Percentiles rank a stretch among this genome's conserved stretches.
These are phyloP conservation scores for Halictus quadricinctus DNA, from an alignment of 2,888 invertebrate species.

Conservation along the genomic window DNA sequence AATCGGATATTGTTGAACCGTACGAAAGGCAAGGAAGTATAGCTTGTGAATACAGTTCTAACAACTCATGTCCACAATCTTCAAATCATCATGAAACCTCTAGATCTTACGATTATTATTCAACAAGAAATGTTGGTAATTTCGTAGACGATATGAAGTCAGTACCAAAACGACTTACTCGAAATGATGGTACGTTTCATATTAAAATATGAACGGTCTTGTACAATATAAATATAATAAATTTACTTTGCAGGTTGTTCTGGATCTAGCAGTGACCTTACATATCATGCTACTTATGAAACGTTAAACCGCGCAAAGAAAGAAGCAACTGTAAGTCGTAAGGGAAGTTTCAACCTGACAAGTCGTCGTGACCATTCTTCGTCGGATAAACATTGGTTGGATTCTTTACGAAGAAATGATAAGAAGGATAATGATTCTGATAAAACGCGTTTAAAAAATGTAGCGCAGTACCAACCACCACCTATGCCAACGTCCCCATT, in stretches of 20 bases:
- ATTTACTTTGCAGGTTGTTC: slow-evolving; percentile 70
- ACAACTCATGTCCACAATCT: slow-evolving; percentile 36
- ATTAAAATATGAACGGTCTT: neutral
- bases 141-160: slow-evolving; percentile 60
- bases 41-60: slow-evolving; percentile 34
- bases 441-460: slow-evolving; percentile 83
- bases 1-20: slow-evolving; percentile 41
- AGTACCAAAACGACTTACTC: slow-evolving; percentile 66
- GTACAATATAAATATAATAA: neutral
- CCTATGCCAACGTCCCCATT: slow-evolving; percentile 78
- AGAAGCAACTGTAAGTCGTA: slow-evolving; percentile 73
- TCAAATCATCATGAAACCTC: slow-evolving; percentile 44
- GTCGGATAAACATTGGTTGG: slow-evolving; percentile 84
- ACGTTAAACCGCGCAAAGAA: slow-evolving; percentile 74
- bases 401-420: slow-evolving; percentile 84
- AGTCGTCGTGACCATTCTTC: slow-evolving; percentile 72
- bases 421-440: slow-evolving; percentile 78
- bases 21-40: slow-evolving; percentile 28
- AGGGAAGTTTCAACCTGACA: slow-evolving; percentile 78
- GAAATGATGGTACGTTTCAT: slow-evolving; percentile 70
- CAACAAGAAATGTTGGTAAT: slow-evolving; percentile 61
- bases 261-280: slow-evolving; percentile 75
- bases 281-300: slow-evolving; percentile 71
- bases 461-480: slow-evolving; percentile 85
- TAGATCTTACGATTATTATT: slow-evolving; percentile 58